phyloP scores from a whole-genome alignment of 1,140 invertebrate genomes.

The Drosophila varians region DNA sequence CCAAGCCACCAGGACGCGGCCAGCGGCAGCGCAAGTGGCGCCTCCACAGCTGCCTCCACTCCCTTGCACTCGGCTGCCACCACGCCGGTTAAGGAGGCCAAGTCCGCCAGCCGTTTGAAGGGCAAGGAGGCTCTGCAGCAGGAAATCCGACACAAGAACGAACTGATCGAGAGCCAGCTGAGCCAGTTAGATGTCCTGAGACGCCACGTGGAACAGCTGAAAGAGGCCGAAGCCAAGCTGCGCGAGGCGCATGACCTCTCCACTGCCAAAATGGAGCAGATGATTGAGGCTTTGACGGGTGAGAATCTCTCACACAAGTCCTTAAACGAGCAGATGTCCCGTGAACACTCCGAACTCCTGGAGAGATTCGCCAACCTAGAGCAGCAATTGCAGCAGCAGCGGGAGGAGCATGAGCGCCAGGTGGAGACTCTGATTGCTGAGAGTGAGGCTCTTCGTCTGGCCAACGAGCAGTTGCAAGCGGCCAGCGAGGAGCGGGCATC shows the following conservation, averaged over 20 bases:
- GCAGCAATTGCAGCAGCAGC: constrained; percentile 58
- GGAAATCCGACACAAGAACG: constrained; percentile 80
- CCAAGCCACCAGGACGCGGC: constrained; percentile 51
- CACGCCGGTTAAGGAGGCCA: constrained; percentile 78
- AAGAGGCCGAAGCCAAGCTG: constrained; percentile 71
- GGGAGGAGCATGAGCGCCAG: constrained; percentile 59
- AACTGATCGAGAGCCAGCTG: constrained; percentile 75
- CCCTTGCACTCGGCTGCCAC: constrained; percentile 72
- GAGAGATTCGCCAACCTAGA: constrained; percentile 56
- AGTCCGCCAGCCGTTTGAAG: constrained; percentile 71
- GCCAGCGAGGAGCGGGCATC: constrained; percentile 38
- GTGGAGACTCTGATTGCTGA: constrained; percentile 63
- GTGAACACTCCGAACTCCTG: constrained; percentile 45
- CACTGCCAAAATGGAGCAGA: constrained; percentile 58
- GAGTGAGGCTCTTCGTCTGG: constrained; percentile 64
- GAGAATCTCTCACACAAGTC: constrained; percentile 68
- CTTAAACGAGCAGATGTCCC: constrained; percentile 58
- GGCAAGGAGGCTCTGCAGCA: constrained; percentile 81
- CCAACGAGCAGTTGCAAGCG: constrained; percentile 60
- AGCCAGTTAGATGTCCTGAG: constrained; percentile 76
- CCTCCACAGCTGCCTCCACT: constrained; percentile 71
- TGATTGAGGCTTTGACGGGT: constrained; percentile 57
- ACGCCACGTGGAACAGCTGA: constrained; percentile 74
- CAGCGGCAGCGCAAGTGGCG: constrained; percentile 34
- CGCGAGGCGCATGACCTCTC: constrained; percentile 64